Conservation (phyloP, 2,113 vertebrate genomes). For the Phoxinus phoxinus region DNA sequence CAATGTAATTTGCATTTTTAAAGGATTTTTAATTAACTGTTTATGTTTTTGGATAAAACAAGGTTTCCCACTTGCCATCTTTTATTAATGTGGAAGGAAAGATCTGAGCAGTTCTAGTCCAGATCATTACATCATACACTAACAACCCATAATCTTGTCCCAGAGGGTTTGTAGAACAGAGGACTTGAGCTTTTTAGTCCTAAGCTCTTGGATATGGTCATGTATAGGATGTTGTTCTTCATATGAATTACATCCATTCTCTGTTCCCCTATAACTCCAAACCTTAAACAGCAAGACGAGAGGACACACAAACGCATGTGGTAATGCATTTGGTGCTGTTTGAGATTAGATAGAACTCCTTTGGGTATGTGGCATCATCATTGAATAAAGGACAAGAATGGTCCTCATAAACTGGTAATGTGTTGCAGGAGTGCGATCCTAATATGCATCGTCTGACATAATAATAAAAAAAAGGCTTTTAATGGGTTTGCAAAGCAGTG, state of each 20-base stretch:
- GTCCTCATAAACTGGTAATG: constrained; percentile 40
- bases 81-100: constrained; percentile 5
- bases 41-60: not conserved
- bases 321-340: not conserved
- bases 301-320: not conserved
- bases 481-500: not conserved
- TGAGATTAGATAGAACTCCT: not conserved
- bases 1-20: not conserved
- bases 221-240: constrained; percentile 1
- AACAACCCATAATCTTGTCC: constrained; percentile 8
- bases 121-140: constrained; percentile 33
- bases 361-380: constrained; percentile 20
- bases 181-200: not conserved
- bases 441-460: not conserved
- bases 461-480: not conserved
- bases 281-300: not conserved
- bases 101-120: not conserved
- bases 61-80: constrained; percentile 3
- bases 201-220: constrained; percentile 12
- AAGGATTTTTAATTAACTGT: not conserved
- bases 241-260: constrained; percentile 10
- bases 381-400: not conserved
- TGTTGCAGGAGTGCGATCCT: constrained; percentile 20
- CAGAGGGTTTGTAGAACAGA: constrained; percentile 16
- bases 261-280: not conserved